Evolutionary conservation across 1,140 invertebrate species (phyloP), one percentile per base, ranked within the genome.

Genomic region (Drosophila auraria): DNA sequence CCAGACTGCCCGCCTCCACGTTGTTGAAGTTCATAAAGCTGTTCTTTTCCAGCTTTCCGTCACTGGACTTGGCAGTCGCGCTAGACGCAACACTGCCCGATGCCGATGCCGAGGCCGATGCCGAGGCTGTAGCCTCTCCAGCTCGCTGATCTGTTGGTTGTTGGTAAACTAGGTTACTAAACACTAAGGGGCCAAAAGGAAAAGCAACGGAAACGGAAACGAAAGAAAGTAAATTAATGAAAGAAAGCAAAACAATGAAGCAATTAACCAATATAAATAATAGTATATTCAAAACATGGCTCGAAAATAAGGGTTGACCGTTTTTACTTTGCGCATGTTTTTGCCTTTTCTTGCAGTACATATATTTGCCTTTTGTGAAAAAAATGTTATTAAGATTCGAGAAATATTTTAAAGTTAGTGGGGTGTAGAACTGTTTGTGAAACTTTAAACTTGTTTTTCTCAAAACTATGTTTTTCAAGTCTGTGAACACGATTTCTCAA

Each of bases 91-190:
- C 57, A 30, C 38, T 60, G 27, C 54, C 38, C 7, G 36, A 56
- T 3, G 14, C 33, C 33, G 33, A 36, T 9, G 9, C 8, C 8
- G 56, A 44, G 23, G 57, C 30, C 38, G 60, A 45, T 25, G 23
- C 63, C 20, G 61, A 62, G 3, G 53, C 17, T 5, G 73, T 42
- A 9, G 74, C 33, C n/a, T 82, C 91, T 17, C 66, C 61, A 36
- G 44, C 58, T 23, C 74, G 78, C 42, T 80, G 86, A 84, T 92
- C 92, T 92, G 89, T 87, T 74, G 87, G 70, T 83, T 80, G 80
- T 76, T 83, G 70, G 58, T 92, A 89, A 73, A 91, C 84, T 82
- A 92, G 76, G 74, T 92, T 92, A 91, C 82, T 83, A 80, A 82
- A 90, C 50, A 82, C 91, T 92, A 54, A 8, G 38, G 47, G 11